Percentiles rank a stretch among this genome's conserved stretches.
phyloP scores from a whole-genome alignment of 2,113 vertebrate genomes.

The Colinus virginianus region DNA sequence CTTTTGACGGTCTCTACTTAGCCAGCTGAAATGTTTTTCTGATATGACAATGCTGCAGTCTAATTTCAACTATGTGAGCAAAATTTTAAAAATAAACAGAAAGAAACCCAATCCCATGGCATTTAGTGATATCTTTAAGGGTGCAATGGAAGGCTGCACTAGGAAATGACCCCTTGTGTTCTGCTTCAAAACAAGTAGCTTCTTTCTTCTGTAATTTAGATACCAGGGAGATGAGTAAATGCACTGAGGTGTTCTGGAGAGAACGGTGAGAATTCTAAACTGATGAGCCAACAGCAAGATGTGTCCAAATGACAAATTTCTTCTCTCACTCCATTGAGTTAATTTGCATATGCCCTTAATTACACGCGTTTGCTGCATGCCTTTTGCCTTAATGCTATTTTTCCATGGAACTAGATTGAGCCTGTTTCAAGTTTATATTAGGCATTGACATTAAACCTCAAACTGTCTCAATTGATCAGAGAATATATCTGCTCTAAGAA shows the following conservation, averaged over 20 bases:
- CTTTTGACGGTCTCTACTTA: background rate
- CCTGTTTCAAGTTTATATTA: background rate
- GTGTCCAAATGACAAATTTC: background rate
- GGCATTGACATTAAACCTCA: background rate
- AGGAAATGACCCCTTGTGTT: background rate
- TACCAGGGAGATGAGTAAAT: background rate
- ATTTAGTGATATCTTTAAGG: background rate
- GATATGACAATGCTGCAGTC: background rate
- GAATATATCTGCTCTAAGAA: background rate
- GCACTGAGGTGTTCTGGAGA: background rate
- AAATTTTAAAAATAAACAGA: background rate
- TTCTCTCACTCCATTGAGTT: rapidly evolving
- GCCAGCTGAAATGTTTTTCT: rapidly evolving
- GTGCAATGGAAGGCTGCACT: background rate
- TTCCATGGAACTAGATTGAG: background rate
- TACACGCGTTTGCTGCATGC: background rate
- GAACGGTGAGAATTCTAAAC: background rate
- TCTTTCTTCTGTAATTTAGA: background rate
- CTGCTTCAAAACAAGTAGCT: background rate
- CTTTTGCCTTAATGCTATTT: background rate
- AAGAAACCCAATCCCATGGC: rapidly evolving
- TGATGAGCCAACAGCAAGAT: background rate
- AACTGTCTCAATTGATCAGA: background rate
- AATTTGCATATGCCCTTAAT: background rate
- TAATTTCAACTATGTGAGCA: background rate